These are phyloP conservation scores for Chelonus insularis DNA, from an alignment of 1,140 invertebrate species.

Conservation along the genomic window DNA sequence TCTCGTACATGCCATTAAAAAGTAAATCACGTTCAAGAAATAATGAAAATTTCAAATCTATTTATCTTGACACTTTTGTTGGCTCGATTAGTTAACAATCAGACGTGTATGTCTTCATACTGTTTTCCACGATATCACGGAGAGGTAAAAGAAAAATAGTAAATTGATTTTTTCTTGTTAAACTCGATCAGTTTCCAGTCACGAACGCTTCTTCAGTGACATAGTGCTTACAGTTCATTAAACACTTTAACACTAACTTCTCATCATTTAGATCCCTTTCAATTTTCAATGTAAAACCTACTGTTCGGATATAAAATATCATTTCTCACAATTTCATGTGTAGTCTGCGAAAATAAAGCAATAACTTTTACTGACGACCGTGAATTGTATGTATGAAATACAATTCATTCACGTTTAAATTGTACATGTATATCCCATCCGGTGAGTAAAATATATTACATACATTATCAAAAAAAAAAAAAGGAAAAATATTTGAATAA, in stretches of 20 bases:
- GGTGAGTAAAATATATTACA: too few species aligned
- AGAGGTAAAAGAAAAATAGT: not conserved
- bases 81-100: not conserved
- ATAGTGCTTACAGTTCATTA: slow-evolving; percentile 18
- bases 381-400: not conserved
- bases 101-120: too few species aligned
- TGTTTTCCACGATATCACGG: not conserved
- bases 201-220: slow-evolving; percentile 19
- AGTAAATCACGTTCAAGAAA: too few species aligned
- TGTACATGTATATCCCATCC: too few species aligned
- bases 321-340: not conserved
- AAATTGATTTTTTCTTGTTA: not conserved
- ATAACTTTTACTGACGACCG: not conserved
- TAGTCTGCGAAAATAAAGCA: not conserved
- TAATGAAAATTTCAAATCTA: too few species aligned
- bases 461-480: too few species aligned
- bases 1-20: too few species aligned
- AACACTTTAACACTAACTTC: slow-evolving; percentile 13
- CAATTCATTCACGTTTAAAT: not conserved
- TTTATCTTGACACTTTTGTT: too few species aligned
- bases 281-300: not conserved
- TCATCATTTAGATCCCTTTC: not conserved
- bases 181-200: slow-evolving; percentile 10
- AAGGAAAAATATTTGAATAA: too few species aligned
- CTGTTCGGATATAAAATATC: not conserved